A percentile compares a stretch with the other conserved stretches of the same genome.
Evolutionary conservation across 1,140 invertebrate genomes (phyloP).

Genomic region (Cardiocondyla obscurior): DNA sequence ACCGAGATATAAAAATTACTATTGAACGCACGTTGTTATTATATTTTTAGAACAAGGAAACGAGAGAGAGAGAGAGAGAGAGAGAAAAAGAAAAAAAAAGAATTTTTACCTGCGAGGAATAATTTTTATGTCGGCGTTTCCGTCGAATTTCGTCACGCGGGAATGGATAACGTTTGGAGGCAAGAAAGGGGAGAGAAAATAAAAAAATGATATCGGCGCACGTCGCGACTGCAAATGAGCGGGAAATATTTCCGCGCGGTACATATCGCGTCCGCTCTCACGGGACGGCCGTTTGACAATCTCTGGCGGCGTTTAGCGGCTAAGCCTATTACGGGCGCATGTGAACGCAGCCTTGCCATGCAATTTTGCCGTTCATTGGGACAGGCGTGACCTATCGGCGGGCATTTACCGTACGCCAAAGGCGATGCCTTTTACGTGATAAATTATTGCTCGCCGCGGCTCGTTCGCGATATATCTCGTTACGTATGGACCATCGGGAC

Average conservation of each 20-base stretch:
- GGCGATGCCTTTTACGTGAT: conserved; percentile 72
- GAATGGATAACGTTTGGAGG: not conserved
- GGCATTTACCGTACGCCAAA: conserved; percentile 64
- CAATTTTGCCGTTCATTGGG: conserved; percentile 66
- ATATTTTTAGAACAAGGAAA: not conserved
- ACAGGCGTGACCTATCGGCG: conserved; percentile 71
- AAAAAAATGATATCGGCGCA: not conserved
- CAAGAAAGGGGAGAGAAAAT: not conserved
- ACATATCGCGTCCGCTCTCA: conserved; percentile 17
- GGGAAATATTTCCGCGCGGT: conserved; percentile 22
- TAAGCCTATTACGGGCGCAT: conserved; percentile 38
- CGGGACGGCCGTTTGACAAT: conserved; percentile 42
- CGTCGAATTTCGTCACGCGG: not conserved
- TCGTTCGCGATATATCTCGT: conserved; percentile 60
- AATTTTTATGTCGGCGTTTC: not conserved
- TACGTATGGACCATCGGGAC: conserved; percentile 59
- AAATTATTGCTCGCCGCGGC: conserved; percentile 68
- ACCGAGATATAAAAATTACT: not conserved
- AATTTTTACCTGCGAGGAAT: not conserved
- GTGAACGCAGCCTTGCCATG: conserved; percentile 41
- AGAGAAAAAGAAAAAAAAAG: not conserved
- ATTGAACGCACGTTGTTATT: not conserved
- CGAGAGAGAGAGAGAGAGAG: not conserved
- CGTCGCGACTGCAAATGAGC: conserved; percentile 37
- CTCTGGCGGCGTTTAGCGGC: conserved; percentile 46